phyloP scores from a whole-genome alignment of 2,113 vertebrate genomes.

The Mus spicilegus region DNA sequence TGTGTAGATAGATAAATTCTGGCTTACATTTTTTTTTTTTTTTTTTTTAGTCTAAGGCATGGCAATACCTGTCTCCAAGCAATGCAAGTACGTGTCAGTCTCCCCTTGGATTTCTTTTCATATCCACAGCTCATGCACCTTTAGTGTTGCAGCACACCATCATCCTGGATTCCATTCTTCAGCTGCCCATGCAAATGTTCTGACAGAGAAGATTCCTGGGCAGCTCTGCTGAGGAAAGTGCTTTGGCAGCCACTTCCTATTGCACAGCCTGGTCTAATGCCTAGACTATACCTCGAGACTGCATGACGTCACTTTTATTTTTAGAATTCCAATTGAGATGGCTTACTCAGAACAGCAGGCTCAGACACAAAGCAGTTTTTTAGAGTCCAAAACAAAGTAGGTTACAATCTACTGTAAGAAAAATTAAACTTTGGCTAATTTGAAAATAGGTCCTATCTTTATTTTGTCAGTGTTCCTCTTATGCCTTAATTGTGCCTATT shows the following conservation, averaged over 20 bases:
- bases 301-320: conserved; percentile 50
- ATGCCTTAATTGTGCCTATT: not conserved
- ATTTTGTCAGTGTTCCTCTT: not conserved
- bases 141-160: not conserved
- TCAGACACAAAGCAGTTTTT: conserved; percentile 29
- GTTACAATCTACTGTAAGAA: not conserved
- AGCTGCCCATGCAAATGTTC: conserved; percentile 49
- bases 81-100: conserved; percentile 44
- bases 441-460: conserved; percentile 29
- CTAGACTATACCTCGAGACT: conserved; percentile 42
- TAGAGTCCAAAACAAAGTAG: not conserved
- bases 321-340: conserved; percentile 38
- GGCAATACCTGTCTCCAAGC: conserved; percentile 40
- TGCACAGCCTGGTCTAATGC: conserved; percentile 31
- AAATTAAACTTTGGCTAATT: conserved; percentile 8
- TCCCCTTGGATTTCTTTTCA: conserved; percentile 1
- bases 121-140: not conserved
- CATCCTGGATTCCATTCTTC: conserved; percentile 50
- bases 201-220: conserved; percentile 46
- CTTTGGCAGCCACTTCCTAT: not conserved
- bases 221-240: conserved; percentile 30
- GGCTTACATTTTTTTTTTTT: conserved; percentile 67
- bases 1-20: conserved; percentile 59
- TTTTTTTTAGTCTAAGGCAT: conserved; percentile 53
- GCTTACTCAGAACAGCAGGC: conserved; percentile 28